Percentiles rank a stretch among this genome's conserved stretches.
Evolutionary conservation across 2,888 invertebrate species (phyloP).

Genomic region (Acrocera orbiculus): DNA sequence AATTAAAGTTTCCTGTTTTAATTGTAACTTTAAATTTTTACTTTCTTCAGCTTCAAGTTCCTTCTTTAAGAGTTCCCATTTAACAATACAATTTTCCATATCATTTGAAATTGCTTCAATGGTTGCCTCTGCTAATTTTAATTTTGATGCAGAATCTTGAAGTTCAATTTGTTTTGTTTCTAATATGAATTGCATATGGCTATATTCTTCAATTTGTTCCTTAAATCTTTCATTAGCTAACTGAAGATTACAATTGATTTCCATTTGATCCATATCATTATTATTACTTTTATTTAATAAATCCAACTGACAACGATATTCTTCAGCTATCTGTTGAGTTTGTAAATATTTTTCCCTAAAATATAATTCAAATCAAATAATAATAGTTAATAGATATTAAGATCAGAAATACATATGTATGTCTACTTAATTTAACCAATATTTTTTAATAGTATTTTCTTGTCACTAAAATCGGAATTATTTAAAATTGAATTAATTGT

Average conservation of each 20-base stretch:
- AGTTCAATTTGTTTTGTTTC: conserved; percentile 10
- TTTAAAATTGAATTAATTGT: too few species aligned
- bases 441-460: too few species aligned
- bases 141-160: conserved; percentile 9
- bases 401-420: too few species aligned
- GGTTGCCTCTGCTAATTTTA: conserved; percentile 11
- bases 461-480: too few species aligned
- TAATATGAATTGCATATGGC: conserved; percentile 10
- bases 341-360: conserved; percentile 11
- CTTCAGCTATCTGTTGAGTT: conserved; percentile 10
- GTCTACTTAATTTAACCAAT: too few species aligned
- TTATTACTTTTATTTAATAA: conserved; percentile 1
- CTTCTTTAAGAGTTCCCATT: conserved; percentile 11
- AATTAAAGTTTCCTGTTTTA: conserved; percentile 6
- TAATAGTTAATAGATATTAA: too few species aligned
- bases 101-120: conserved; percentile 9
- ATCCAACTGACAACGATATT: conserved; percentile 9
- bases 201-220: conserved; percentile 10
- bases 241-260: conserved; percentile 4
- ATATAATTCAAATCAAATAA: too few species aligned
- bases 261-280: conserved; percentile 3
- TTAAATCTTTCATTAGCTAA: conserved; percentile 9
- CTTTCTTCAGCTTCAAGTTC: conserved; percentile 7
- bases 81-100: conserved; percentile 12
- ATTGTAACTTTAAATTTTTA: conserved; percentile 4